phyloP scores from a whole-genome alignment of 2,797 vertebrate species.

The Clarias laeviceps region DNA sequence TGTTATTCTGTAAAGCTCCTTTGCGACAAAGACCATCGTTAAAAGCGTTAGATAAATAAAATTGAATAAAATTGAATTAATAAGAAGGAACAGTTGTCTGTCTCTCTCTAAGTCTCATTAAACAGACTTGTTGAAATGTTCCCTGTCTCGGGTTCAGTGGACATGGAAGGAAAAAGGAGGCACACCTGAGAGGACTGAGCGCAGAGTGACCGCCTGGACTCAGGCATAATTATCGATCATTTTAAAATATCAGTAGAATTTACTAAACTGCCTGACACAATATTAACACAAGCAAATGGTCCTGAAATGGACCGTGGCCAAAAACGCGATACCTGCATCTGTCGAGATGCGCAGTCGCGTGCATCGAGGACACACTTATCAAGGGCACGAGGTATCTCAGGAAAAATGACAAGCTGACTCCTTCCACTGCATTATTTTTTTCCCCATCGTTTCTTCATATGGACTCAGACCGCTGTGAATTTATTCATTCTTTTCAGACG shows the following conservation, averaged over 20 bases:
- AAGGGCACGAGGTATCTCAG: constrained; percentile 39
- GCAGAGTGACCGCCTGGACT: constrained; percentile 20
- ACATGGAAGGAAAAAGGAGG: constrained; percentile 24
- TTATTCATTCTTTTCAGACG: constrained; percentile 35
- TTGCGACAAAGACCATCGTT: no score
- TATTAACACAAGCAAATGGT: constrained; percentile 47
- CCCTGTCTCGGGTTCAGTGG: constrained; percentile 13
- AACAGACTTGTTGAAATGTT: constrained; percentile 30
- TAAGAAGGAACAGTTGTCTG: not conserved
- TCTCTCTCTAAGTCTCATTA: constrained; percentile 20
- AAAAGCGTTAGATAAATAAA: no score
- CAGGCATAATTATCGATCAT: constrained; percentile 45
- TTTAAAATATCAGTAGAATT: constrained; percentile 36
- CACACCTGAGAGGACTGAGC: constrained; percentile 10
- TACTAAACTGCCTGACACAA: constrained; percentile 21
- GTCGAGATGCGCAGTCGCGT: not conserved
- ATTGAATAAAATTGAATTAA: no score
- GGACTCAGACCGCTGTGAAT: constrained; percentile 21
- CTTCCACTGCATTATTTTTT: constrained; percentile 5
- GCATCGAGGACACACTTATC: constrained; percentile 39
- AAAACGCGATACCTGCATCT: constrained; percentile 26
- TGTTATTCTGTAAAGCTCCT: no score
- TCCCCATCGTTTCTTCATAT: constrained; percentile 12
- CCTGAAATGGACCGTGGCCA: constrained; percentile 42
- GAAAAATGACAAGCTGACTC: constrained; percentile 10